Base-by-base conservation (phyloP, 2,113 vertebrate species). In the Pelusios castaneus region DNA sequence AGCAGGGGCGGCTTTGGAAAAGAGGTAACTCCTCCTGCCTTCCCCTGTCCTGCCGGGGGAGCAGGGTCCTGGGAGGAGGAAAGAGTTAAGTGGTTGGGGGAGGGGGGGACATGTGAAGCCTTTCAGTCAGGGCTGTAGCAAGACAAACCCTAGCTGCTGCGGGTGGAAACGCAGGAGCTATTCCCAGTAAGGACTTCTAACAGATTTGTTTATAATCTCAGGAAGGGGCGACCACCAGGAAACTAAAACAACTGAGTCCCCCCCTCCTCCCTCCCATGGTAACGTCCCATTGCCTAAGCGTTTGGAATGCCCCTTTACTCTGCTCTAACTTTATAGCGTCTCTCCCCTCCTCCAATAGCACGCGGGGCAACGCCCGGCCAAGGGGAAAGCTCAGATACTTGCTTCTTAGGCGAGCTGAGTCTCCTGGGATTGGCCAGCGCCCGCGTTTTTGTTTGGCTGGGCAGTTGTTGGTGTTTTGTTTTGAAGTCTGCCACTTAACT, bases 61-160 rank as follows among this genome's bases (percentile, higher is more conserved):
- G 34, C 63, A 45, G 54, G 84, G 60, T 58, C 70, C 87, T 63
- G 77, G 17, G 29, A 94, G 38, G 67, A 96, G 81, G 91, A 92
- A 97, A 93, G 97, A 67, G 97, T 98, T 98, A 98, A 98, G 93
- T 3, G 81, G 84, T 43, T 13, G 90, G 19, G 52, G 43, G 21
- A 7, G 25, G 63, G 81, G 85, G 85, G 54, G n/a, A 91, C 95
- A 97, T 77, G 79, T 73, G 97, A 96, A 97, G 96, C 97, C 91
- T 97, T 96, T 98, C 97, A 94, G 84, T 94, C 91, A 97, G 90
- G 87, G 73, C 86, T 85, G 82, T 89, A 80, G 95, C 96, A 90
- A 80, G 92, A 90, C 82, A 51, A 89, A 87, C 84, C 91, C 81
- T 58, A 70, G 88, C 51, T 85, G 41, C 79, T 3, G 93, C 91